phyloP scores from a whole-genome alignment of 2,113 vertebrate species.

The Hypocryptadius cinnamomeus region DNA sequence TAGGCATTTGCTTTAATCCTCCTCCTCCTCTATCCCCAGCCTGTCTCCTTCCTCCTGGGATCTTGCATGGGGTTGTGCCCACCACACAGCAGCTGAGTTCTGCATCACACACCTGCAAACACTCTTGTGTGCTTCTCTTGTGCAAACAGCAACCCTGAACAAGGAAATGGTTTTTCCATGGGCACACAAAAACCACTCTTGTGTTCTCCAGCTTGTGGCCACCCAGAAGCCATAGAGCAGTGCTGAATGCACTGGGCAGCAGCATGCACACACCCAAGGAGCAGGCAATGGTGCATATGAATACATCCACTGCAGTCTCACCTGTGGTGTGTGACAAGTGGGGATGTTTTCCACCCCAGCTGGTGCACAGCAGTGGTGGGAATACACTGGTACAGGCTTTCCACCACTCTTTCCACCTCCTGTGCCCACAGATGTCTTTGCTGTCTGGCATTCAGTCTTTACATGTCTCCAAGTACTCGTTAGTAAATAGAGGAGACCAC shows the following conservation, averaged over 20 bases:
- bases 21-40: background rate
- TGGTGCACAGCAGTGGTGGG: background rate
- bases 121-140: background rate
- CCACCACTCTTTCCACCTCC: background rate
- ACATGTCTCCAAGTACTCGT: background rate
- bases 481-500: background rate
- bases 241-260: background rate
- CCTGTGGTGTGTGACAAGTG: background rate
- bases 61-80: background rate
- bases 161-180: background rate
- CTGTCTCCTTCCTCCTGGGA: background rate
- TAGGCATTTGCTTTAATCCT: background rate
- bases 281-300: background rate
- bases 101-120: background rate
- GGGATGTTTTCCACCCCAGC: background rate
- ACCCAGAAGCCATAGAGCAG: background rate
- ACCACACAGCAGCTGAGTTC: background rate
- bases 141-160: background rate
- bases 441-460: background rate
- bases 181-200: background rate
- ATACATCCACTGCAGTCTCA: background rate
- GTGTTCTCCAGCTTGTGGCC: background rate
- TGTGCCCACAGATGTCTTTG: background rate
- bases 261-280: background rate
- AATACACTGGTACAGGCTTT: background rate